A percentile compares a stretch with the other conserved stretches of the same genome.
Evolutionary conservation across 2,797 vertebrate genomes (phyloP).

Genomic region (Gouania willdenowi): DNA sequence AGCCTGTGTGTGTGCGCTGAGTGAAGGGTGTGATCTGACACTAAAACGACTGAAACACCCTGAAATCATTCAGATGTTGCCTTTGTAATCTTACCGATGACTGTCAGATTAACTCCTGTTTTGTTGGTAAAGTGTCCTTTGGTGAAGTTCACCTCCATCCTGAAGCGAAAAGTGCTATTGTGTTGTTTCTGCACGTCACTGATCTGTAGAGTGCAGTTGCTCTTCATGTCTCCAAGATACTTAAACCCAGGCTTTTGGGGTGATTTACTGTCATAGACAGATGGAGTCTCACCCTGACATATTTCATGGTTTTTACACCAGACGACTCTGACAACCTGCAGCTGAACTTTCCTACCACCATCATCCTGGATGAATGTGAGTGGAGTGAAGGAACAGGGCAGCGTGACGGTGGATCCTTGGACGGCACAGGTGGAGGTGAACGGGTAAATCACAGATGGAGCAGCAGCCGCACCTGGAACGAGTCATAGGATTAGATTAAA

Average conservation of each 20-base stretch:
- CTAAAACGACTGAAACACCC: too few species aligned
- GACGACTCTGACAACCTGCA: background rate
- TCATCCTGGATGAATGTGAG: rapidly evolving
- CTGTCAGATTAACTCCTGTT: slow-evolving; percentile 1
- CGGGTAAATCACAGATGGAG: too few species aligned
- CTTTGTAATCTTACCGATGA: slow-evolving; percentile 22
- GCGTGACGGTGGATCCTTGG: background rate
- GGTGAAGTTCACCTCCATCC: background rate
- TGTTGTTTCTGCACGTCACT: rapidly evolving
- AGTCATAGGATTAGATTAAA: too few species aligned
- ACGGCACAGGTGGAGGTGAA: slow-evolving; percentile 15
- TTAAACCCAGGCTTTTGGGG: background rate
- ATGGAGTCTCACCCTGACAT: rapidly evolving
- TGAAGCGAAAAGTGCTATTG: background rate
- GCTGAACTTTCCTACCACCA: rapidly evolving
- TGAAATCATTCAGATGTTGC: too few species aligned
- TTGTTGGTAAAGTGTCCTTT: rapidly evolving
- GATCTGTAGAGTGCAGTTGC: slow-evolving; percentile 36
- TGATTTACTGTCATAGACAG: slow-evolving; percentile 8
- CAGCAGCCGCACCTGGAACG: too few species aligned
- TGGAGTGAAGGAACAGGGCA: slow-evolving; percentile 33
- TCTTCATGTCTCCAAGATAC: slow-evolving; percentile 30
- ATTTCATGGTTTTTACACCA: slow-evolving; percentile 1
- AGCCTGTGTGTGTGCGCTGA: too few species aligned
- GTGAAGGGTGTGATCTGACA: too few species aligned